Percentiles rank a stretch among this genome's conserved stretches.
These are phyloP conservation scores for Aporophyla nigra DNA, from an alignment of 2,888 invertebrate genomes.

Conservation along the genomic window DNA sequence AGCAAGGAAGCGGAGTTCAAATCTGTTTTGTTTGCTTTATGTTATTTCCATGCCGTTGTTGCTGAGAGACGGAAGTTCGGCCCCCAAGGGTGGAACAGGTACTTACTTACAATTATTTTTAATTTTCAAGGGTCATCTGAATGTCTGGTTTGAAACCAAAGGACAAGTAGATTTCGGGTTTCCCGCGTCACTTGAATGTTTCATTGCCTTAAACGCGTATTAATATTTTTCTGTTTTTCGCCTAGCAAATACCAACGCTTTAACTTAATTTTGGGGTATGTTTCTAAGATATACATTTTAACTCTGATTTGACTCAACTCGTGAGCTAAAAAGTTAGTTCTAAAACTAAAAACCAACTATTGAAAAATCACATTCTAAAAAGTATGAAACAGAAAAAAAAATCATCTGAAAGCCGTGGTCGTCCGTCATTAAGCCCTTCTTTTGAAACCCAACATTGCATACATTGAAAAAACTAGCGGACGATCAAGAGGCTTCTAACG, in stretches of 20 bases:
- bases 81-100: conserved; percentile 97
- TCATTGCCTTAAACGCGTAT: not conserved
- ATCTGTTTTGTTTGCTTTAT: conserved; percentile 96
- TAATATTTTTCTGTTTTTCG: not conserved
- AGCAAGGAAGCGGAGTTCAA: conserved; percentile 98
- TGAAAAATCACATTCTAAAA: too few relatives aligned
- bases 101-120: conserved; percentile 1
- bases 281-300: not conserved
- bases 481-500: too few relatives aligned
- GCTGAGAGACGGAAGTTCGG: conserved; percentile 98
- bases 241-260: not conserved
- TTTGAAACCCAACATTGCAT: too few relatives aligned
- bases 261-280: not conserved
- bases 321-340: too few relatives aligned
- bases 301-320: not conserved
- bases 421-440: too few relatives aligned
- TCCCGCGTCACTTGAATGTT: not conserved
- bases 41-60: conserved; percentile 98
- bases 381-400: too few relatives aligned
- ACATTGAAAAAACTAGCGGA: too few relatives aligned
- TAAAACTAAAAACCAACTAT: too few relatives aligned
- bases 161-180: not conserved
- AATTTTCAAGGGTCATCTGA: not conserved
- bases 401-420: too few relatives aligned
- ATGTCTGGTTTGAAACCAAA: too few relatives aligned